Evolutionary conservation across 2,797 vertebrate genomes (phyloP).

Genomic region (Oreortyx pictus): DNA sequence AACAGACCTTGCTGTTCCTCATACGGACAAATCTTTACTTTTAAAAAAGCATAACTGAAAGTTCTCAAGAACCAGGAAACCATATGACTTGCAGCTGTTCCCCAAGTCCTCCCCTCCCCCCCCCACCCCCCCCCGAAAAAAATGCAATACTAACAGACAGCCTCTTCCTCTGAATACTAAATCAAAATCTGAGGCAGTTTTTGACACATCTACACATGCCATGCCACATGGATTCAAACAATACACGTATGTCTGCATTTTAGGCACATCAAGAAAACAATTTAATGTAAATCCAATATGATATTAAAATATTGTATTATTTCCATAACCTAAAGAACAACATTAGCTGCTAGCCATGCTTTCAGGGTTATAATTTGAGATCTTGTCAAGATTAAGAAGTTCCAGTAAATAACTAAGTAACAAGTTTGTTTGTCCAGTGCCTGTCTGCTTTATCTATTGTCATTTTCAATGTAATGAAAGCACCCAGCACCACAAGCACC

Average conservation of each 20-base stretch:
- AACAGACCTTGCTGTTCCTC: conserved; percentile 68
- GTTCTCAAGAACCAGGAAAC: conserved; percentile 53
- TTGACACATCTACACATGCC: neutral
- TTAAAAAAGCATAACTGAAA: conserved; percentile 40
- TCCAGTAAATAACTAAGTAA: neutral
- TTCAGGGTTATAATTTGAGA: neutral
- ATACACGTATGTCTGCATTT: neutral
- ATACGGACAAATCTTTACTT: conserved; percentile 61
- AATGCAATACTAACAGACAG: neutral
- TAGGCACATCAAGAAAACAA: neutral
- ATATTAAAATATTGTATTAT: neutral
- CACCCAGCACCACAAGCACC: neutral
- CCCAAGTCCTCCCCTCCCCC: neutral
- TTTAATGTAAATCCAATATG: neutral
- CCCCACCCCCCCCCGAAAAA: too few species aligned
- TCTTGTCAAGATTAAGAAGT: neutral
- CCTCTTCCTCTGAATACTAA: neutral
- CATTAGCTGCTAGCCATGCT: neutral
- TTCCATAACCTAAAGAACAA: neutral
- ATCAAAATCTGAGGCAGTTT: neutral
- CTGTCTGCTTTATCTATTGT: neutral
- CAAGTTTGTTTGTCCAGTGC: neutral
- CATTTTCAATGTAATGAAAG: neutral
- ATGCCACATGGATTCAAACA: neutral
- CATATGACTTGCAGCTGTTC: conserved; percentile 22